Evolutionary conservation across 1,140 invertebrate species (phyloP), one percentile per base, ranked within the genome.

Genomic region (Archegozetes longisetosus): DNA sequence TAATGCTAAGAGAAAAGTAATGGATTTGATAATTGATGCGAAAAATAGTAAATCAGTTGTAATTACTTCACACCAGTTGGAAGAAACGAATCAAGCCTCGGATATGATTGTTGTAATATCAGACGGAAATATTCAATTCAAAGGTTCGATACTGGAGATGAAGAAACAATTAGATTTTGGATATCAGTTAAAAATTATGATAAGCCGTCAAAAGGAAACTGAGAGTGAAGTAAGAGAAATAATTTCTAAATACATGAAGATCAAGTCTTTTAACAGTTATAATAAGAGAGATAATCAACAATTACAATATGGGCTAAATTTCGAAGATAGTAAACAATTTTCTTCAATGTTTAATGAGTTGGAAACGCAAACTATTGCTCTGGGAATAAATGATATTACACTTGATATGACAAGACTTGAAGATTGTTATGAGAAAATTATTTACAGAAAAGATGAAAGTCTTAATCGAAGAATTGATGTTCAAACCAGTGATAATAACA

Each of bases 1-100:
- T 14, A 70, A 72, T 13, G 70, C 72, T 20, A 64, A 72, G 50
- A 55, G 73, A 59, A 67, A 72, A 55, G 64, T 76, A 53, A 76
- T 74, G 75, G 66, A 81, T 0, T 76, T 90, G 2, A 70, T 91
- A 13, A 65, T 78, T 6, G 55, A 24, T n/a, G 29, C 25, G 40
- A 52, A 13, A 79, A 78, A 62, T 73, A 78, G 53, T 76, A 76
- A 66, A 68, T 84, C 82, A 2, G 80, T 84, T 46, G 62, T 70
- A 23, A 51, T 70, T 1, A 70, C 68, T 22, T 66, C 70, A 12
- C 69, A 70, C 48, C 58, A 55, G 23, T 70, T 70, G 68, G 69
- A 70, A 55, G 69, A 70, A 55, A 68, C 64, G 52, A 69, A 70
- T 57, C 69, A 67, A 14, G 54, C 70, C 1, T 70, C 68, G 32